Evolutionary conservation across 2,888 invertebrate species (phyloP), one percentile per base, ranked within the genome.

Genomic region (Dorcus hopei): DNA sequence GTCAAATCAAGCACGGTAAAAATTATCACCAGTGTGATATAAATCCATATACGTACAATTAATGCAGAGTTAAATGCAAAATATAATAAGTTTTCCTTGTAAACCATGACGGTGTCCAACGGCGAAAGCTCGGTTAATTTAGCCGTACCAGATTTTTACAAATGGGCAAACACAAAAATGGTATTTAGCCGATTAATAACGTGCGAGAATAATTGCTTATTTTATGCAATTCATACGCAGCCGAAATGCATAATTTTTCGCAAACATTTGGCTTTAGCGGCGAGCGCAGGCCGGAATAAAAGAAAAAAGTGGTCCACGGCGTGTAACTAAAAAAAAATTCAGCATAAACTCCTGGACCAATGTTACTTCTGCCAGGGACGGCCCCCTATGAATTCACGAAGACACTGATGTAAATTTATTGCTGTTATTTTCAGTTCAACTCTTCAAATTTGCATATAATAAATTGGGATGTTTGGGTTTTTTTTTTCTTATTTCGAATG

Each of bases 341-440:
- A 49, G 33, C 2, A 49, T 33, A 33, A 49, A 38, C 38, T 49
- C 62, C 64, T 55, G 59, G 65, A 66, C 62, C 62, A 69, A 68
- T 66, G 66, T 66, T 67, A 60, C 65, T 67, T 62, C 64, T 63
- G 63, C 61, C 59, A 64, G 55, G 59, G 64, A 62, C 65, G 72
- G 71, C 74, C 74, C 74, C 74, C 73, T 73, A 67, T 67, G 70
- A 70, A 65, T 64, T 63, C 61, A 45, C 59, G 54, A 62, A 68
- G 72, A 73, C 73, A 66, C 72, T 73, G 73, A 74, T 73, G 74
- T 69, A 71, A 74, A 74, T 73, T 71, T 74, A 74, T 73, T 65
- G 66, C 68, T 61, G 64, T 65, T 65, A 66, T 70, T 69, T 70
- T 67, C 64, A 71, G 66, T 65, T 66, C 71, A 66, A 67, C 70